phyloP scores from a whole-genome alignment of 2,797 vertebrate species.

The Channa striata region DNA sequence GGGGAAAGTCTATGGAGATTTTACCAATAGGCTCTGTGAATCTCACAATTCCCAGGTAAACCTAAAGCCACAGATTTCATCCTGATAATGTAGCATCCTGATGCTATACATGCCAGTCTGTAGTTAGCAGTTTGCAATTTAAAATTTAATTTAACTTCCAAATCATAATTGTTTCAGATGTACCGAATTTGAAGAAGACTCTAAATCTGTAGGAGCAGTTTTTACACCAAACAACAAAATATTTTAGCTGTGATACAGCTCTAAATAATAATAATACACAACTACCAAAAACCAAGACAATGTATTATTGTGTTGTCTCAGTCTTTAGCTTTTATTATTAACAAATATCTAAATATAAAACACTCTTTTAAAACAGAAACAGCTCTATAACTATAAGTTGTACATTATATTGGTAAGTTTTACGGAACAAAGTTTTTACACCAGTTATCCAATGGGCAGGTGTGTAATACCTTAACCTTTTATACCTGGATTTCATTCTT shows the following conservation, averaged over 20 bases:
- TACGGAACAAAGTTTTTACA: too few species aligned
- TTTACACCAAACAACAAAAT: too few species aligned
- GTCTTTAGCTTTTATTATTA: neutral
- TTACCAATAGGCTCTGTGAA: conserved; percentile 95
- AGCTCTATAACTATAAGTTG: neutral
- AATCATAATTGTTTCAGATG: conserved; percentile 5
- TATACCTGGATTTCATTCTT: neutral
- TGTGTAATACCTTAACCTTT: neutral
- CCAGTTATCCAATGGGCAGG: neutral
- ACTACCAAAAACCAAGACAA: neutral
- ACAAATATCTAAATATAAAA: neutral
- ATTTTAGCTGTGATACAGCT: neutral
- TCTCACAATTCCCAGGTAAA: conserved; percentile 94
- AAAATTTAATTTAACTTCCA: neutral
- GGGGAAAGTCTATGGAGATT: conserved; percentile 99
- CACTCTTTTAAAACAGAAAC: neutral
- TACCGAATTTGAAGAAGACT: neutral
- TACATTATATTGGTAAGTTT: too few species aligned
- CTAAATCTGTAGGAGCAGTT: too few species aligned
- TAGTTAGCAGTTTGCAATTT: neutral
- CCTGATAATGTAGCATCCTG: neutral
- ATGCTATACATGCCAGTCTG: too few species aligned
- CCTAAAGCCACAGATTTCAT: neutral
- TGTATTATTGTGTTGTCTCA: neutral
- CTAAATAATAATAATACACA: neutral